Conservation (phyloP, 2,113 vertebrate genomes). For the Hydropotes inermis region DNA sequence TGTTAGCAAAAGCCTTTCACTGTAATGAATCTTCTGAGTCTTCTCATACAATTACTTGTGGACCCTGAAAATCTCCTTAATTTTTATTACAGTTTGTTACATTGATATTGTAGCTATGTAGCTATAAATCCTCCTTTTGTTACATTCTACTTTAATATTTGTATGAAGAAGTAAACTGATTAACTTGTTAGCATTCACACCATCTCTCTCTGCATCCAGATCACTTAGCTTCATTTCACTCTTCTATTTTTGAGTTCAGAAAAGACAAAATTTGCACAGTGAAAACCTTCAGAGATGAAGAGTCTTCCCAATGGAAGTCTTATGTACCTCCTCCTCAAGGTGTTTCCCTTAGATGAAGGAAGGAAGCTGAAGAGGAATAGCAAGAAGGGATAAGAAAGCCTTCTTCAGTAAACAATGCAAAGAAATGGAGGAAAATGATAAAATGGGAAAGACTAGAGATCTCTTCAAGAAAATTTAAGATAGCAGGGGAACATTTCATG, state of each 20-base stretch:
- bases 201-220: background rate
- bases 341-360: background rate
- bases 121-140: background rate
- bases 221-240: background rate
- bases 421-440: background rate
- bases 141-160: background rate
- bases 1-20: background rate
- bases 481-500: background rate
- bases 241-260: background rate
- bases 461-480: background rate
- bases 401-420: background rate
- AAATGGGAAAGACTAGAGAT: background rate
- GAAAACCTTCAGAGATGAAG: background rate
- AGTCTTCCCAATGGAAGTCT: background rate
- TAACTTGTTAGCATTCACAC: background rate
- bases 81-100: background rate
- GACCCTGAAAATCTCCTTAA: background rate
- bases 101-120: background rate
- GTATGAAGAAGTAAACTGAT: background rate
- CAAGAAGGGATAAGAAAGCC: background rate
- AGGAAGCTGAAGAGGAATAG: background rate
- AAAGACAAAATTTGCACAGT: background rate
- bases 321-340: fast-evolving
- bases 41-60: background rate
- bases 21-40: background rate